These are phyloP conservation scores for Pitta sordida DNA, from an alignment of 2,113 vertebrate species.

Conservation along the genomic window DNA sequence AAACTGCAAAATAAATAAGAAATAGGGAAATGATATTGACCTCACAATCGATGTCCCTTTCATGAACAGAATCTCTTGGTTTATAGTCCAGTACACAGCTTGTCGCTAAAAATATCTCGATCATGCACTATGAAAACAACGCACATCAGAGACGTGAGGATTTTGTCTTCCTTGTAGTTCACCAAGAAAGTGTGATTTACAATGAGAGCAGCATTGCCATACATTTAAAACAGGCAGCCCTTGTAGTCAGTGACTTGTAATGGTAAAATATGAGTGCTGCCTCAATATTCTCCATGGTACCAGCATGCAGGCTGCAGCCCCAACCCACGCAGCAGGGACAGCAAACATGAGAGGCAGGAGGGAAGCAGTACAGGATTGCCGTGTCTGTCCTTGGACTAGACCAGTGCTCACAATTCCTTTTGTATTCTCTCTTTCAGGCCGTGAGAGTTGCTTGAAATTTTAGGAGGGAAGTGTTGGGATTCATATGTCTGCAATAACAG, in stretches of 20 bases:
- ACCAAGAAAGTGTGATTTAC: conserved; percentile 28
- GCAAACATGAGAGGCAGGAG: accelerated
- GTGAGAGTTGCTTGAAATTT: background rate
- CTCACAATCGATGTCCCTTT: conserved; percentile 11
- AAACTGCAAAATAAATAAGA: background rate
- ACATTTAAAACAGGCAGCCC: conserved; percentile 16
- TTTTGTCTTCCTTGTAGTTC: conserved; percentile 1
- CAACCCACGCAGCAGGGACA: background rate
- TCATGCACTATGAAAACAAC: background rate
- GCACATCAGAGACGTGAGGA: background rate
- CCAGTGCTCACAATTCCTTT: accelerated
- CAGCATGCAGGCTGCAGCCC: background rate
- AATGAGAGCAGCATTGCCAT: background rate
- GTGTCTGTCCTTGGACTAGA: background rate
- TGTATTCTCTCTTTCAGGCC: background rate
- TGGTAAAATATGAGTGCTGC: background rate
- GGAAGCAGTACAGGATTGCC: background rate
- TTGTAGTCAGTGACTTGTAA: background rate
- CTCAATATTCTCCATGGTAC: background rate
- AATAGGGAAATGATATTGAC: background rate
- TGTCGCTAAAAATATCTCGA: background rate
- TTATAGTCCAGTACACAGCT: background rate
- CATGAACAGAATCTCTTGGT: conserved; percentile 6
- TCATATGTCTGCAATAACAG: background rate
- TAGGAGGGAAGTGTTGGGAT: background rate